Evolutionary conservation across 2,888 invertebrate genomes (phyloP).

Genomic region (Aquatica leii): DNA sequence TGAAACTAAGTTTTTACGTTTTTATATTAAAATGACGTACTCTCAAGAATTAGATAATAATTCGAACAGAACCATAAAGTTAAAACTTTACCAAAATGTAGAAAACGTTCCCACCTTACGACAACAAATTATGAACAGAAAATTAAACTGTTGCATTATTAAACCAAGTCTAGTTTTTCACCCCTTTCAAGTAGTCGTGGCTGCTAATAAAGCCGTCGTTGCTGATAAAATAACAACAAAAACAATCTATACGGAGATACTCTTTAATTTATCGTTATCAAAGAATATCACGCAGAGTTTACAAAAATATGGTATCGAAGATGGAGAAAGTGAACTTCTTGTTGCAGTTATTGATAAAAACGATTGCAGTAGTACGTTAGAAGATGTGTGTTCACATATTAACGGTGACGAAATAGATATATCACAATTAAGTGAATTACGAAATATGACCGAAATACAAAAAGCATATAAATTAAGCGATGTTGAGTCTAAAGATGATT

Average conservation of each 20-base stretch:
- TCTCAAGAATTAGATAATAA: conserved; percentile 46
- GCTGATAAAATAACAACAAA: conserved; percentile 68
- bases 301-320: conserved; percentile 69
- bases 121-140: conserved; percentile 65
- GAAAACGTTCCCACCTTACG: conserved; percentile 66
- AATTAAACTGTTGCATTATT: conserved; percentile 68
- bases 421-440: conserved; percentile 60
- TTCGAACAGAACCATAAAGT: conserved; percentile 46
- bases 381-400: conserved; percentile 62
- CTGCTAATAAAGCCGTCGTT: conserved; percentile 72
- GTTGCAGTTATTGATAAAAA: conserved; percentile 59
- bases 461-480: conserved; percentile 69
- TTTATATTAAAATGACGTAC: conserved; percentile 32
- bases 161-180: conserved; percentile 69
- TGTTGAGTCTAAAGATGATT: conserved; percentile 59
- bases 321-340: conserved; percentile 61
- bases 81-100: conserved; percentile 68
- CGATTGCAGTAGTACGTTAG: conserved; percentile 44
- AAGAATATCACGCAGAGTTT: conserved; percentile 76
- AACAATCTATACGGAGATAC: conserved; percentile 70
- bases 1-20: too few relatives aligned
- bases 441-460: conserved; percentile 64
- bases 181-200: conserved; percentile 69
- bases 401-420: conserved; percentile 66
- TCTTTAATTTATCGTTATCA: conserved; percentile 73